Percentiles rank a stretch among this genome's conserved stretches.
Evolutionary conservation across 1,140 invertebrate genomes (phyloP).

Genomic region (Sipha flava): DNA sequence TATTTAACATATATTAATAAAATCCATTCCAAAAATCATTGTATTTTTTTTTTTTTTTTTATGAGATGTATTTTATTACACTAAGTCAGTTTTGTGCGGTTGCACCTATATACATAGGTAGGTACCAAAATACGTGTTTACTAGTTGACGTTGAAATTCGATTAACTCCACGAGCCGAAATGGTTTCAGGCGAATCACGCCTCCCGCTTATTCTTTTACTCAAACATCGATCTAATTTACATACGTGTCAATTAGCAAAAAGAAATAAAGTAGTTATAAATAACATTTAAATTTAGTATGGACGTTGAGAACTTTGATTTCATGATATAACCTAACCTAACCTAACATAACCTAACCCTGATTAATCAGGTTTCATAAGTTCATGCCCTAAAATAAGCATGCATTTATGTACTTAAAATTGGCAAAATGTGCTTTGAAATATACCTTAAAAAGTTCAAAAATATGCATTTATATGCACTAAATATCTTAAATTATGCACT

Average conservation of each 20-base stretch:
- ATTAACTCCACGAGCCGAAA: neutral
- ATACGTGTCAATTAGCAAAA: slow-evolving; percentile 12
- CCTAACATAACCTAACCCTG: no score
- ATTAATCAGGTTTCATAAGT: no score
- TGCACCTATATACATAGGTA: neutral
- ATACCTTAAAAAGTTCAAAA: no score
- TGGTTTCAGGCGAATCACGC: slow-evolving; percentile 11
- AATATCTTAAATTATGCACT: no score
- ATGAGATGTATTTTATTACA: neutral
- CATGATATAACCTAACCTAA: no score
- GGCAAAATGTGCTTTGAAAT: no score
- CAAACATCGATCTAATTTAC: slow-evolving; percentile 1
- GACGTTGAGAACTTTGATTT: no score
- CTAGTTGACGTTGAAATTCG: slow-evolving; percentile 6
- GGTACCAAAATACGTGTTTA: neutral
- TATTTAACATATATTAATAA: neutral
- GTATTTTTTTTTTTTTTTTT: neutral
- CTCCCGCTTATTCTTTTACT: neutral
- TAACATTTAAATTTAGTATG: no score
- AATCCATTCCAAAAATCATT: neutral
- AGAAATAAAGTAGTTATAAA: neutral
- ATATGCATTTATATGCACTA: no score
- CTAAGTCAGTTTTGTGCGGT: neutral
- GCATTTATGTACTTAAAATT: no score
- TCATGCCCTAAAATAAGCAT: no score